A percentile compares a stretch with the other conserved stretches of the same genome.
Conservation (phyloP, 2,797 vertebrate species). For the Ceryle rudis region DNA sequence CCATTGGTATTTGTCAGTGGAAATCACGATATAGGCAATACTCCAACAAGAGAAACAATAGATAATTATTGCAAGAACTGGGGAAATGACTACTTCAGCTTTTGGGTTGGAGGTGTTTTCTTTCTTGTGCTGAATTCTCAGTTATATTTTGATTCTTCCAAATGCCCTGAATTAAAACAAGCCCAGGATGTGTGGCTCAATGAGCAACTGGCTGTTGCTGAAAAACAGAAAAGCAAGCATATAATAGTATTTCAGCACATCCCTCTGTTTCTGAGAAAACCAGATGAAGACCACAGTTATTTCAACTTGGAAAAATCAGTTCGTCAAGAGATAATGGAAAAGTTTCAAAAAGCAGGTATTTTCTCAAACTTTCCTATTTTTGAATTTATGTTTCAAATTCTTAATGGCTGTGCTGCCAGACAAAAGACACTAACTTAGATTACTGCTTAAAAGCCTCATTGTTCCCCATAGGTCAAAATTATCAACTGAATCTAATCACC, state of each 20-base stretch:
- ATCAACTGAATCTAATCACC: neutral
- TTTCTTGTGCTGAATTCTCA: slow-evolving; percentile 97
- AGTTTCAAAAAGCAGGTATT: slow-evolving; percentile 86
- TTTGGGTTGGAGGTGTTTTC: slow-evolving; percentile 93
- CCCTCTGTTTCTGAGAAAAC: slow-evolving; percentile 86
- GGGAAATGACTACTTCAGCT: slow-evolving; percentile 98
- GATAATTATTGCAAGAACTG: slow-evolving; percentile 86
- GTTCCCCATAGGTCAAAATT: neutral
- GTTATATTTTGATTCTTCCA: slow-evolving; percentile 87
- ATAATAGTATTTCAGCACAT: slow-evolving; percentile 95
- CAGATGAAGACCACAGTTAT: slow-evolving; percentile 90
- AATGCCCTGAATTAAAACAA: slow-evolving; percentile 84
- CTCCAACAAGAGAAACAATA: slow-evolving; percentile 85
- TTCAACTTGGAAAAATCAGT: slow-evolving; percentile 88
- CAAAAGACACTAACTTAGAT: neutral
- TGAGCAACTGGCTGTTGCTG: slow-evolving; percentile 83
- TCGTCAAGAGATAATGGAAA: slow-evolving; percentile 85
- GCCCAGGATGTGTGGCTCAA: slow-evolving; percentile 93
- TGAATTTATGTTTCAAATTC: neutral
- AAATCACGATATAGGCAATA: slow-evolving; percentile 94
- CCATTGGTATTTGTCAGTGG: slow-evolving; percentile 94
- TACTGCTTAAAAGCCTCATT: neutral
- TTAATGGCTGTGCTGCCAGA: neutral
- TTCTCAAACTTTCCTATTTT: neutral
- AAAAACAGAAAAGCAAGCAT: slow-evolving; percentile 80